Conservation (phyloP, 2,797 vertebrate genomes). For the Aldrovandia affinis region DNA sequence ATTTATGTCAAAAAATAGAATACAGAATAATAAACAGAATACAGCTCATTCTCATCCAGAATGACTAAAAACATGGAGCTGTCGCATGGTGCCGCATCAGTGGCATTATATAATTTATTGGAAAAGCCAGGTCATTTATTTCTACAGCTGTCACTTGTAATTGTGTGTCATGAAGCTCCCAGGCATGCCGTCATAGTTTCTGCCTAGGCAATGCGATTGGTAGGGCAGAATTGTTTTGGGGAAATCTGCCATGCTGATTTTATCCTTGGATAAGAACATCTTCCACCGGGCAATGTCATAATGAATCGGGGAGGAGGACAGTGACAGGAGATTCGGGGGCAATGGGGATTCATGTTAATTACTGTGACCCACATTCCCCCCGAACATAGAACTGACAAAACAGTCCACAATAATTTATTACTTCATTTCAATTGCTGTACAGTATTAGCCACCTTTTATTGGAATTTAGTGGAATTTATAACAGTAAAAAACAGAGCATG, state of each 20-base stretch:
- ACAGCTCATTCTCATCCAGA: neutral
- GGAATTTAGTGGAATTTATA: too few species aligned
- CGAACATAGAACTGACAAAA: too few species aligned
- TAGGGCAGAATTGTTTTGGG: conserved; percentile 52
- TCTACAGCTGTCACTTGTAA: conserved; percentile 75
- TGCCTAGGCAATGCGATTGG: conserved; percentile 57
- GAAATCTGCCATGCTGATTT: conserved; percentile 62
- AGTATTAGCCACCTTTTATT: too few species aligned
- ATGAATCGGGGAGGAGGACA: neutral
- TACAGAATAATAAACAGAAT: neutral
- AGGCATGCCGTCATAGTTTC: conserved; percentile 57
- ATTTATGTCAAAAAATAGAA: neutral
- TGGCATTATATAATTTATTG: conserved; percentile 49
- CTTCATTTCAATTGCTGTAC: too few species aligned
- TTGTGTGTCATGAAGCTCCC: conserved; percentile 63
- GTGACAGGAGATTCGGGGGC: neutral
- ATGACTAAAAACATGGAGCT: neutral
- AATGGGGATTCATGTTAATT: too few species aligned
- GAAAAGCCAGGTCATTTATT: conserved; percentile 64
- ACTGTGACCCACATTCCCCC: too few species aligned
- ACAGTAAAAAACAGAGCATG: too few species aligned
- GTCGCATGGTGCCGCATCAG: neutral
- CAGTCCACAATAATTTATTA: too few species aligned
- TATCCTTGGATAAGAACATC: conserved; percentile 65
- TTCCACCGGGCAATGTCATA: conserved; percentile 72